phyloP scores from a whole-genome alignment of 2,797 vertebrate species.

The Rhabdomys pumilio region DNA sequence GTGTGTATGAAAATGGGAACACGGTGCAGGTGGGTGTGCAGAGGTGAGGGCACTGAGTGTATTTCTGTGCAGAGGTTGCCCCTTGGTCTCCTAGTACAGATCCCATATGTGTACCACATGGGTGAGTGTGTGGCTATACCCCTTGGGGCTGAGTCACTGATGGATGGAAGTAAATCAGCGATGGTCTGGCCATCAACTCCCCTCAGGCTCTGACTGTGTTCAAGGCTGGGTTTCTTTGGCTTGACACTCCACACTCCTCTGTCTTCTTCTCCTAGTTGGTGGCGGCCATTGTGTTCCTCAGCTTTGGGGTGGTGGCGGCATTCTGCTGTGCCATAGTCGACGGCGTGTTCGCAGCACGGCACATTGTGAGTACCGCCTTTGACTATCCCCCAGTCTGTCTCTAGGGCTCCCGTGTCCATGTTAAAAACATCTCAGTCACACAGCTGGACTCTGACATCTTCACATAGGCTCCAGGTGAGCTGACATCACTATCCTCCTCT shows the following conservation, averaged over 20 bases:
- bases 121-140: not conserved
- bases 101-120: not conserved
- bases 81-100: not conserved
- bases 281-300: conserved; percentile 97
- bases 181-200: too few relatives aligned
- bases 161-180: not conserved
- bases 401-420: not conserved
- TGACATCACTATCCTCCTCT: not conserved
- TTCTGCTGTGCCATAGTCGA: conserved; percentile 97
- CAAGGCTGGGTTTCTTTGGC: not conserved
- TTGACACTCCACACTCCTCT: not conserved
- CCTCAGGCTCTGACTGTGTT: not conserved
- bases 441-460: not conserved
- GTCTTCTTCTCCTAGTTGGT: conserved; percentile 90
- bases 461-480: not conserved
- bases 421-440: not conserved
- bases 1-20: not conserved
- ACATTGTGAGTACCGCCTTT: conserved; percentile 93
- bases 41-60: not conserved
- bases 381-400: accelerated
- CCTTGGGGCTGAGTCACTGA: not conserved
- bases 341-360: conserved; percentile 95
- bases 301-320: conserved; percentile 95
- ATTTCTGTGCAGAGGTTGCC: not conserved
- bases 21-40: not conserved